phyloP scores from a whole-genome alignment of 2,888 invertebrate species.

The Nemotelus pantherinus region DNA sequence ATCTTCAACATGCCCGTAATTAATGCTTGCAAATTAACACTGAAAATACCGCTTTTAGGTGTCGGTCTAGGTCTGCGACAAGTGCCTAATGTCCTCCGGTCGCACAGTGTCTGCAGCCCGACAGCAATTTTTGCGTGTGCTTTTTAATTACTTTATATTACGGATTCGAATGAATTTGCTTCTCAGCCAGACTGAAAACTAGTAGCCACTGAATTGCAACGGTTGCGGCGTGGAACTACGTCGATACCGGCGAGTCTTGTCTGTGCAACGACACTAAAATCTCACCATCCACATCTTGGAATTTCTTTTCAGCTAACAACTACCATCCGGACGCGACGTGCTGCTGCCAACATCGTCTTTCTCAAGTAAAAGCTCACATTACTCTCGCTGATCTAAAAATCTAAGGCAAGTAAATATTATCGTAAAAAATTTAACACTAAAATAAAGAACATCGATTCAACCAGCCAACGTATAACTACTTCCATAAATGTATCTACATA shows the following conservation, averaged over 20 bases:
- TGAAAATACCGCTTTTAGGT: not conserved
- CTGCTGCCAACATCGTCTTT: not conserved
- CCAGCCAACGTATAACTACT: too few species aligned
- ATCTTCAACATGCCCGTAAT: not conserved
- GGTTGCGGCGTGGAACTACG: too few species aligned
- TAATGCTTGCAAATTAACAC: constrained; percentile 11
- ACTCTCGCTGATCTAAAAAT: not conserved
- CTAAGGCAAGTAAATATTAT: constrained; percentile 27
- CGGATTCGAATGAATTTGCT: not conserved
- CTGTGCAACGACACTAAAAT: too few species aligned
- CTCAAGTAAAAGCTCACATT: not conserved
- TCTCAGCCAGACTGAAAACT: not conserved
- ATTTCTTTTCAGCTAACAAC: not conserved
- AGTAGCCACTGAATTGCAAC: too few species aligned
- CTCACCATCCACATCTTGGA: too few species aligned
- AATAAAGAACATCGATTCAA: constrained; percentile 5
- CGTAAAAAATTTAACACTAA: not conserved
- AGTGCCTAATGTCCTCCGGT: constrained; percentile 7
- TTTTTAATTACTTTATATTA: constrained; percentile 26
- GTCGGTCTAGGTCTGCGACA: not conserved
- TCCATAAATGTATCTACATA: too few species aligned
- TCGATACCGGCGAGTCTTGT: too few species aligned
- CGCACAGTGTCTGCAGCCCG: not conserved
- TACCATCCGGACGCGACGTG: not conserved
- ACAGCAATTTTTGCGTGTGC: constrained; percentile 2